Evolutionary conservation across 2,797 vertebrate species (phyloP), one percentile per base, ranked within the genome.

Genomic region (Rhinoraja longicauda): DNA sequence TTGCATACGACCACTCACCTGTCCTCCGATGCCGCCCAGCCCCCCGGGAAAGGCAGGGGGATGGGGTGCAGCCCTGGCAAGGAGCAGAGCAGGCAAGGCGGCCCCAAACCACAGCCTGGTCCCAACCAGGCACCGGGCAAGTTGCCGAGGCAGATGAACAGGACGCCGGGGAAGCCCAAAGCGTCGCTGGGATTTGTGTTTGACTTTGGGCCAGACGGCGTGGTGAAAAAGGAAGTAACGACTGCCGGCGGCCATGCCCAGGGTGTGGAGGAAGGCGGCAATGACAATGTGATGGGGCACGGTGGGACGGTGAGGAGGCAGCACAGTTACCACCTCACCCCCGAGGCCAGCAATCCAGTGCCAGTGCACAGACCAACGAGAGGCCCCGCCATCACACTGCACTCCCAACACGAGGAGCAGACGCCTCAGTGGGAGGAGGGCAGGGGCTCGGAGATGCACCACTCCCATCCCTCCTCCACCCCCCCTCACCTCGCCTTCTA

Each of bases 101-200:
- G 12, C 4, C 5, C 4, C 21, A n/a, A n/a, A 26, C 4, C 53
- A 0, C 10, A 9, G 9, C 9, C 29, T 0, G 1, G 26, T 6
- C 86, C 3, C 0, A 12, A n/a, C n/a, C n/a, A 15, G n/a, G n/a
- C 19, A 19, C 64, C 10, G 88, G 24, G n/a, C 64, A 72, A 8
- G 64, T 19, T 1, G 86, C 5, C 64, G 24, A n/a, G 39, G 70
- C 26, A 10, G 1, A 39, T 24, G 67, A 12, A 0, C 6, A 10
- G 64, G 4, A 12, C 32, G 9, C 9, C 12, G 13, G 39, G 10
- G 39, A 73, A 73, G 6, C 36, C 7, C 2, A 24, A 0, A 4
- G n/a, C 0, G 12, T 2, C 70, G 9, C 19, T 13, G 1, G 90
- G 53, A 0, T 1, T n/a, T 1, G 4, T 13, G 4, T 92, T 92